Percentiles rank a stretch among this genome's conserved stretches.
These are phyloP conservation scores for Lophochroa leadbeateri DNA, from an alignment of 2,113 vertebrate species.

Conservation along the genomic window DNA sequence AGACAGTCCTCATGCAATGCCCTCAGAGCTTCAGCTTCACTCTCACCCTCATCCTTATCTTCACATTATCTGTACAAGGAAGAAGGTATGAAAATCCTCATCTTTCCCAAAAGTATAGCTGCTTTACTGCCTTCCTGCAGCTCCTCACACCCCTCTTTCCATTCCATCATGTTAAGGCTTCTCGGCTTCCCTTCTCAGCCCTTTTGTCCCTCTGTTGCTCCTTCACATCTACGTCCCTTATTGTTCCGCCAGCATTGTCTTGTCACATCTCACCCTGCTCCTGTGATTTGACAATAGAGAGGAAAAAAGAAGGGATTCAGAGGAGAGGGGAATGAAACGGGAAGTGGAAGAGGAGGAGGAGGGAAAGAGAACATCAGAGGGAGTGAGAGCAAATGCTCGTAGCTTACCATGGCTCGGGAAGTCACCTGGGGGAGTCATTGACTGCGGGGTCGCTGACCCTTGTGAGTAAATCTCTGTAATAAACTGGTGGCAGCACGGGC, in stretches of 20 bases:
- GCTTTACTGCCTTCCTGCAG: not conserved
- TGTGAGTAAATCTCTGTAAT: slow-evolving; percentile 71
- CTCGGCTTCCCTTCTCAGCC: not conserved
- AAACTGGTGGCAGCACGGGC: slow-evolving; percentile 42
- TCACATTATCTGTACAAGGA: not conserved
- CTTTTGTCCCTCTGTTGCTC: slow-evolving; percentile 16
- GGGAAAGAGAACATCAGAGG: slow-evolving; percentile 41
- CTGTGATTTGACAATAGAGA: slow-evolving; percentile 37
- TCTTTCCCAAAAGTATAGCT: not conserved
- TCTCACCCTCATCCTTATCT: not conserved
- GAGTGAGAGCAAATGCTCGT: not conserved
- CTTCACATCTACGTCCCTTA: not conserved
- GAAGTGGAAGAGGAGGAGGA: slow-evolving; percentile 39
- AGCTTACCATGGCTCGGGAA: not conserved
- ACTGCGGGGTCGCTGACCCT: slow-evolving; percentile 54
- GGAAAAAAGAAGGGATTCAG: slow-evolving; percentile 20
- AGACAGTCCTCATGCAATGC: not conserved
- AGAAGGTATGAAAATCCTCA: not conserved
- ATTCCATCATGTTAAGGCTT: not conserved
- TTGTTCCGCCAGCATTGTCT: not conserved
- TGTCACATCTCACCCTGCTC: slow-evolving; percentile 7
- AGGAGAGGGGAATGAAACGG: not conserved
- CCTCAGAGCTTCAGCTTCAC: not conserved
- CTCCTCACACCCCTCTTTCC: not conserved
- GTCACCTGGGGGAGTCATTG: slow-evolving; percentile 51